These are phyloP conservation scores for Paramuricea clavata DNA, from an alignment of 92 coral and sea anemone genomes.

Conservation along the genomic window DNA sequence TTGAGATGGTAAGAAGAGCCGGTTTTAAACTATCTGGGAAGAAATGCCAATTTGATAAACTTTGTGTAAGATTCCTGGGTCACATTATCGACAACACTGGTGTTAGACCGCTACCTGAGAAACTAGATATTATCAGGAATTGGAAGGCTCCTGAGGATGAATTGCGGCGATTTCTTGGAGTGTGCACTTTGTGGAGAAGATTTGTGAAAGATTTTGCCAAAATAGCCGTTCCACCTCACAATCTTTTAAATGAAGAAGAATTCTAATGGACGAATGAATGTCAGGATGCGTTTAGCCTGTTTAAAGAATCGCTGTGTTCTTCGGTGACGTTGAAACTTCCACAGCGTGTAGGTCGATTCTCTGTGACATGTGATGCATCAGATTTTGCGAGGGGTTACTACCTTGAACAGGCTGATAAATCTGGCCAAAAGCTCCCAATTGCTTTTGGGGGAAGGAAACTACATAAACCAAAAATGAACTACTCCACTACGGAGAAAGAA, in stretches of 20 bases:
- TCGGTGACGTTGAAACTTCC: constrained; percentile 62
- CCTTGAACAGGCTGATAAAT: constrained; percentile 57
- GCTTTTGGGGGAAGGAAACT: constrained; percentile 66
- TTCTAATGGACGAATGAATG: constrained; percentile 64
- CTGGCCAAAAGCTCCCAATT: constrained; percentile 44
- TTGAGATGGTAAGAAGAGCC: constrained; percentile 43
- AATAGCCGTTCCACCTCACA: constrained; percentile 59
- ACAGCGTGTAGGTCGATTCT: constrained; percentile 58
- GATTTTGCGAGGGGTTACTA: constrained; percentile 57
- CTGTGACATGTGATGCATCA: constrained; percentile 67
- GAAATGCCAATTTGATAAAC: constrained; percentile 70
- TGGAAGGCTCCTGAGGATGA: constrained; percentile 62
- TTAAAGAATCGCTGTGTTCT: constrained; percentile 59
- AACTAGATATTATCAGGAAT: constrained; percentile 61
- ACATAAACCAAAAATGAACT: constrained; percentile 55
- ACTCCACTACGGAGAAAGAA: constrained; percentile 72
- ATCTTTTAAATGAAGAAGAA: constrained; percentile 64
- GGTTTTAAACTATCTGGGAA: constrained; percentile 73
- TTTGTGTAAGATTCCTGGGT: constrained; percentile 57
- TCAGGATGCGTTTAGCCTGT: constrained; percentile 54
- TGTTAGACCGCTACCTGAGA: constrained; percentile 66
- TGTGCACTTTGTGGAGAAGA: constrained; percentile 69
- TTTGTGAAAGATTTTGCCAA: constrained; percentile 70
- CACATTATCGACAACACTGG: constrained; percentile 64
- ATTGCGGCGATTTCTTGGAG: constrained; percentile 56